Evolutionary conservation across 2,797 vertebrate species (phyloP).

Genomic region (Iguana delicatissima): DNA sequence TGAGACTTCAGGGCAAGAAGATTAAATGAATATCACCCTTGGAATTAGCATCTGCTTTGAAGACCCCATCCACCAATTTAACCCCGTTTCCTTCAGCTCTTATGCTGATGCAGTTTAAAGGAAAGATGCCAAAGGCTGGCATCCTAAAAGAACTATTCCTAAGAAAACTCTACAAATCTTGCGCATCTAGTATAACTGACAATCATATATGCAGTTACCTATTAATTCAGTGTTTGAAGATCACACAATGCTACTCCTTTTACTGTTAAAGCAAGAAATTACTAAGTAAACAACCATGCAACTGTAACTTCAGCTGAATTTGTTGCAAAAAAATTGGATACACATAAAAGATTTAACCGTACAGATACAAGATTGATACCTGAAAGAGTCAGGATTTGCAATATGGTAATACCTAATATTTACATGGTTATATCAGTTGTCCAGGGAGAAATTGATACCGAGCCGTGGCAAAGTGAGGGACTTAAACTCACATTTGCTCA

Average conservation of each 20-base stretch:
- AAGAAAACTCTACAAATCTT: background rate
- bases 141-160: background rate
- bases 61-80: background rate
- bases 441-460: background rate
- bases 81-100: background rate
- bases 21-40: background rate
- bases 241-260: background rate
- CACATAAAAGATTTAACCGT: background rate
- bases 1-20: background rate
- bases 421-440: background rate
- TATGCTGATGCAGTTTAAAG: background rate
- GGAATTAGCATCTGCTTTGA: background rate
- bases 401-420: background rate
- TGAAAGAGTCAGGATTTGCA: background rate
- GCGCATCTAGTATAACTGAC: background rate
- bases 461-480: background rate
- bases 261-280: constrained; percentile 7
- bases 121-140: background rate
- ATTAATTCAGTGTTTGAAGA: background rate
- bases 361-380: background rate
- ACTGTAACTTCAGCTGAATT: background rate
- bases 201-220: background rate
- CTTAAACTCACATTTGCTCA: background rate
- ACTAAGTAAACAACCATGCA: background rate
- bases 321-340: background rate